These are phyloP conservation scores for Electrona antarctica DNA, from an alignment of 2,113 vertebrate species.

Conservation along the genomic window DNA sequence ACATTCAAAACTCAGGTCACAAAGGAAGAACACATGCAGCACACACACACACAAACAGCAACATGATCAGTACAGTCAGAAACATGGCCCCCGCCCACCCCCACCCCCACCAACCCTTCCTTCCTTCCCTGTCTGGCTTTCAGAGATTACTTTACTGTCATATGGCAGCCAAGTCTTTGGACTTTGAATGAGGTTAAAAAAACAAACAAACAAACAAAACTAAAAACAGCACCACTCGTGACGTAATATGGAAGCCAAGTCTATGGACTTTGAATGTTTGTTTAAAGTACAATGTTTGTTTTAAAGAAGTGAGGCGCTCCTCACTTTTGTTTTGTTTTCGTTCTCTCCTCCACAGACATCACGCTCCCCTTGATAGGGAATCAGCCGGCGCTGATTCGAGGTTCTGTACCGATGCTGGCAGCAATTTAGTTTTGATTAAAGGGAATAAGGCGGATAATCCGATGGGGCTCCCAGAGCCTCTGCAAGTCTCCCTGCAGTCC, in stretches of 20 bases:
- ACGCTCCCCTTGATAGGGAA: slow-evolving; percentile 65
- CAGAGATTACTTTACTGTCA: too few relatives aligned
- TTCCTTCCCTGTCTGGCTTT: too few relatives aligned
- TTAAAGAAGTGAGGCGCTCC: not conserved
- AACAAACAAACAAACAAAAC: too few relatives aligned
- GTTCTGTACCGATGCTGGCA: slow-evolving; percentile 45
- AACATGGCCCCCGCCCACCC: slow-evolving; percentile 1
- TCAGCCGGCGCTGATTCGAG: slow-evolving; percentile 66
- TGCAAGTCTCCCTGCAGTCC: slow-evolving; percentile 32
- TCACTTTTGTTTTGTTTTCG: slow-evolving; percentile 41
- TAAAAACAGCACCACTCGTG: too few relatives aligned
- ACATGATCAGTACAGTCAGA: slow-evolving; percentile 53
- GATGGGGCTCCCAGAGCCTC: slow-evolving; percentile 51
- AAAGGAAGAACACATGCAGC: slow-evolving; percentile 55
- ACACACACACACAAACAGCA: slow-evolving; percentile 58
- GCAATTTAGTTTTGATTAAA: slow-evolving; percentile 73
- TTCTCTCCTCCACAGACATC: slow-evolving; percentile 52
- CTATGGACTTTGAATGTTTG: too few relatives aligned
- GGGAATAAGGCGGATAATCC: slow-evolving; percentile 55
- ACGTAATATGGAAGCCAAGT: too few relatives aligned
- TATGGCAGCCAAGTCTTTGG: too few relatives aligned
- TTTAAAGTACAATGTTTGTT: too few relatives aligned
- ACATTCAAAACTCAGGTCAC: slow-evolving; percentile 74
- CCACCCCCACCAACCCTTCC: not conserved
- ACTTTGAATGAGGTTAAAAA: too few relatives aligned